Base-by-base conservation (phyloP, 2,888 invertebrate species). In the Brassicogethes aeneus region DNA sequence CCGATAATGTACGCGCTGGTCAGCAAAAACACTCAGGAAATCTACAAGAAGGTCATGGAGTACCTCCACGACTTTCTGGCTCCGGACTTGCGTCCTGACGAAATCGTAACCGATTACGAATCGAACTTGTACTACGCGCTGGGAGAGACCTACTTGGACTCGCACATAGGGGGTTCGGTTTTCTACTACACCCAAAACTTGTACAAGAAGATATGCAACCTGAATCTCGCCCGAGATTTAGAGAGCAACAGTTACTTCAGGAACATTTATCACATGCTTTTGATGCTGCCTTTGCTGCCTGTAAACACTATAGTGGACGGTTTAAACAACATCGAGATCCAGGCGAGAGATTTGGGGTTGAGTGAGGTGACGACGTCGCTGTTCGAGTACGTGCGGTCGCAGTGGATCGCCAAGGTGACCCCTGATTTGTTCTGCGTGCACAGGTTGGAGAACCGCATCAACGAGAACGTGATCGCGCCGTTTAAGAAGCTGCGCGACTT, bases 51-150 rank as follows among this genome's bases (percentile, higher is more conserved):
- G 42, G 55, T 66, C 2, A 65, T 66, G 43, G 42, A 48, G 2
- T 61, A 60, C 33, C 48, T 66, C 1, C 57, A 57, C 36, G 55
- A 61, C 34, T 51, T 43, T 16, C 39, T 65, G 2, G 64, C 63
- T 0, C 64, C 65, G 1, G 49, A 55, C 17, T 43, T 66, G 15
- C 46, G 60, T 7, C 66, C 65, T 0, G 51, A 53, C 2, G 65
- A 66, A 53, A 66, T 66, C 12, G 57, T 66, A 16, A 66, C 65
- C 2, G 65, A 65, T 43, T 66, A 62, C 41, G 65, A 66, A 53
- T 59, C 62, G 1, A 57, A 59, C 37, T 43, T 66, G 2, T 66
- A 66, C 44, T 65, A 65, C 46, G 62, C 65, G 2, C 46, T 66
- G 2, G 62, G 61, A 1, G 64, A 64, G 48, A 59, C 55, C 3